Percentiles rank a stretch among this genome's conserved stretches.
Evolutionary conservation across 2,797 vertebrate species (phyloP).

Genomic region (Scarus forsteni): DNA sequence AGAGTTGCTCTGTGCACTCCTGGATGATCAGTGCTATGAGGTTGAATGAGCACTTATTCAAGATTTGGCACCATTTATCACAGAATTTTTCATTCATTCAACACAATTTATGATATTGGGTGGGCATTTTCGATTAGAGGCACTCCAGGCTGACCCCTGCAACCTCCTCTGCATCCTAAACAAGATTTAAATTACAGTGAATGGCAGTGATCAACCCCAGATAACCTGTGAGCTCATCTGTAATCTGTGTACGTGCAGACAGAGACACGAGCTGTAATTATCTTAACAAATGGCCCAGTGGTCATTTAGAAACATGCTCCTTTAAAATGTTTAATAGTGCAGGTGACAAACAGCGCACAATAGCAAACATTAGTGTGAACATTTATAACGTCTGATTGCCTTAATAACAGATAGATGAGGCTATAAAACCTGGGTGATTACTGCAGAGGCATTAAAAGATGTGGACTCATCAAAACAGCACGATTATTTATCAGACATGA

Average conservation of each 20-base stretch:
- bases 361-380: conserved; percentile 60
- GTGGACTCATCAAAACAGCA: conserved; percentile 48
- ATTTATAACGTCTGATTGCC: conserved; percentile 62
- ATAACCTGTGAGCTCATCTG: conserved; percentile 52
- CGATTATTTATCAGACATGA: conserved; percentile 42
- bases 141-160: neutral
- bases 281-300: conserved; percentile 64
- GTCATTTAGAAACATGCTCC: conserved; percentile 63
- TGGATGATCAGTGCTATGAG: too few relatives aligned
- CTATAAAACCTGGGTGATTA: conserved; percentile 58
- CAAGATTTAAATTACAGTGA: neutral
- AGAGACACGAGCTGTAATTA: conserved; percentile 55
- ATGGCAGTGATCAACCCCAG: conserved; percentile 27
- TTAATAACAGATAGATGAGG: conserved; percentile 68
- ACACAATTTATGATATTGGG: too few relatives aligned
- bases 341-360: conserved; percentile 64
- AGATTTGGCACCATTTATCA: too few relatives aligned
- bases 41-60: too few relatives aligned
- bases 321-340: conserved; percentile 63
- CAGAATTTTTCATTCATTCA: too few relatives aligned
- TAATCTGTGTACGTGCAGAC: conserved; percentile 38
- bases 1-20: too few relatives aligned
- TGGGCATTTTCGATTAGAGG: too few relatives aligned
- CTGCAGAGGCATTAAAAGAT: conserved; percentile 47
- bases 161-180: neutral